Evolutionary conservation across 2,888 invertebrate genomes (phyloP).

Genomic region (Ypsolopha sequella): DNA sequence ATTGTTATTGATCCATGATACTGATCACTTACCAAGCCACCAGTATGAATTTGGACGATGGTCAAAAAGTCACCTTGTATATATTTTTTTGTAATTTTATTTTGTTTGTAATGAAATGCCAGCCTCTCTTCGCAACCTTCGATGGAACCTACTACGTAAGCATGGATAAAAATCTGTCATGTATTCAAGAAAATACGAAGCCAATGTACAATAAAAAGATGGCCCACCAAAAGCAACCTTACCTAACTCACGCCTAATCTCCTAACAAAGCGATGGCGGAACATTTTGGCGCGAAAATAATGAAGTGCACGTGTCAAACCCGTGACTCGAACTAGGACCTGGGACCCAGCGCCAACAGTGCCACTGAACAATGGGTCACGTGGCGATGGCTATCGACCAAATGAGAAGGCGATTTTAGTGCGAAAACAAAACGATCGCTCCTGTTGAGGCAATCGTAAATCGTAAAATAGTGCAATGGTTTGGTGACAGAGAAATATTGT

Average conservation of each 20-base stretch:
- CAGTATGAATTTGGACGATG: too few species aligned
- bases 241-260: conserved; percentile 61
- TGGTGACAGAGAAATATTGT: conserved; percentile 3
- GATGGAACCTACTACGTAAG: too few species aligned
- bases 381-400: conserved; percentile 55
- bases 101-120: too few species aligned
- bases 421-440: conserved; percentile 40
- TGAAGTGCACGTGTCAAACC: conserved; percentile 56
- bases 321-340: conserved; percentile 8
- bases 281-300: conserved; percentile 70
- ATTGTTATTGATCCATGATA: too few species aligned
- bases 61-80: too few species aligned
- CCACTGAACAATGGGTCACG: conserved; percentile 35
- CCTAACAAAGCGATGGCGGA: conserved; percentile 63
- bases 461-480: conserved; percentile 2
- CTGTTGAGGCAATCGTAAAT: conserved; percentile 1
- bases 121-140: too few species aligned
- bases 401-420: conserved; percentile 16
- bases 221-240: conserved; percentile 1
- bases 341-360: conserved; percentile 14
- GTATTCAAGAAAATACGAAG: too few species aligned
- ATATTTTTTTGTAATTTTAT: too few species aligned
- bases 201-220: too few species aligned
- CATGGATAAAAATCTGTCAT: too few species aligned
- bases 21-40: too few species aligned